These are phyloP conservation scores for Apotomis capreana DNA, from an alignment of 2,888 invertebrate species.

Conservation along the genomic window DNA sequence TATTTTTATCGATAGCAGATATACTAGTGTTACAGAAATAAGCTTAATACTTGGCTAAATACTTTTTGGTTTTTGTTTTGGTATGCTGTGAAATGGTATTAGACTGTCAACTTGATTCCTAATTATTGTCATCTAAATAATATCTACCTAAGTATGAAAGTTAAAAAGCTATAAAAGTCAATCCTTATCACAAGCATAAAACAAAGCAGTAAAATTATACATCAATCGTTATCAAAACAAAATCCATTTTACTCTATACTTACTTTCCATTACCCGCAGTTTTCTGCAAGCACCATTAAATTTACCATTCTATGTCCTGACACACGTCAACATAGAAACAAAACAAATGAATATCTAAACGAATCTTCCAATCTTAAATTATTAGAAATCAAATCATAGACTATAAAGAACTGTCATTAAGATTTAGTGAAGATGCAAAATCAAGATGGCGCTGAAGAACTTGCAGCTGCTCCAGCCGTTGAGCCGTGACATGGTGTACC, in stretches of 20 bases:
- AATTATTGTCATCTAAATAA: no score
- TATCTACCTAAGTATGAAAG: no score
- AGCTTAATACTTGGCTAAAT: no score
- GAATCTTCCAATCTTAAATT: not conserved
- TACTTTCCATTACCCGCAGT: slow-evolving; percentile 39
- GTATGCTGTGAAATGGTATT: no score
- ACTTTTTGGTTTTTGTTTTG: no score
- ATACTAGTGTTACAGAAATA: not conserved
- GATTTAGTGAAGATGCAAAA: slow-evolving; percentile 49
- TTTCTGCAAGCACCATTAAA: not conserved
- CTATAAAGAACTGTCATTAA: not conserved
- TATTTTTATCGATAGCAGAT: not conserved
- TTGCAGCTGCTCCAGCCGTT: slow-evolving; percentile 70
- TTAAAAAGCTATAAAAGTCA: not conserved
- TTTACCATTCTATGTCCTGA: not conserved
- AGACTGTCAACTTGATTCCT: no score
- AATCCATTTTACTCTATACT: slow-evolving; percentile 17
- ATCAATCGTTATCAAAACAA: slow-evolving; percentile 15
- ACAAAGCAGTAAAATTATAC: slow-evolving; percentile 3
- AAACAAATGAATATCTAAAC: not conserved
- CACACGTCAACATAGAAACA: not conserved
- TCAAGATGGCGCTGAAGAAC: slow-evolving; percentile 73
- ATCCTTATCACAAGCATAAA: slow-evolving; percentile 17
- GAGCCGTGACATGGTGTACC: slow-evolving; percentile 68
- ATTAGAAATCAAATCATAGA: not conserved